Evolutionary conservation across 1,140 invertebrate genomes (phyloP).

Genomic region (Palaemon carinicauda): DNA sequence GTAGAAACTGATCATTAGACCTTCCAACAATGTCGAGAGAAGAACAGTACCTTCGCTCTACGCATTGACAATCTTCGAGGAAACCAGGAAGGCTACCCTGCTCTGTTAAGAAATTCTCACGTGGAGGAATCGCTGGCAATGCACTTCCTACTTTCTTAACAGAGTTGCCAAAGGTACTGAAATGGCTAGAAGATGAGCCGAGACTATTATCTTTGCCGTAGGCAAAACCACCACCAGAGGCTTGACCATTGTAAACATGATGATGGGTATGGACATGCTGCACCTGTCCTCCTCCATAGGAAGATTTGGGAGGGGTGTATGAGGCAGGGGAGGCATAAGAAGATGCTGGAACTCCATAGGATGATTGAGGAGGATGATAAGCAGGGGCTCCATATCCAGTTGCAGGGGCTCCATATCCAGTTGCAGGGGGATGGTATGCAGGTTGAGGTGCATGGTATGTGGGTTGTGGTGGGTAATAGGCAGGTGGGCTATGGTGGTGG

Average conservation of each 20-base stretch:
- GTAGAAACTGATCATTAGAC: neutral
- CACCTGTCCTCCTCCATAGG: neutral
- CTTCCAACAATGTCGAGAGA: conserved; percentile 16
- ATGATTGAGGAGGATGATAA: neutral
- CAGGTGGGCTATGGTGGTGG: neutral
- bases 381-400: neutral
- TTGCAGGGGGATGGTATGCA: conserved; percentile 5
- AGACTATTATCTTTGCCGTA: neutral
- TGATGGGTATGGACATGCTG: conserved; percentile 38
- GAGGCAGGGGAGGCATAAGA: neutral
- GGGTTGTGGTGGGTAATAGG: no score
- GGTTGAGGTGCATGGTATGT: neutral
- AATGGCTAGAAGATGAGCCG: neutral
- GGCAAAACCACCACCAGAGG: conserved; percentile 17
- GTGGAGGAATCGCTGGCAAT: neutral
- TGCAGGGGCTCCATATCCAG: neutral
- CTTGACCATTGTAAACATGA: neutral
- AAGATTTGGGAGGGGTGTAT: neutral
- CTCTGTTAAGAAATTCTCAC: neutral
- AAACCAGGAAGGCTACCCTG: neutral
- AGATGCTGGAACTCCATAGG: no score
- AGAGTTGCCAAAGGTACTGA: neutral
- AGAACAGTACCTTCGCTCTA: conserved; percentile 12
- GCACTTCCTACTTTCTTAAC: conserved; percentile 6
- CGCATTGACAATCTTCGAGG: conserved; percentile 30